These are phyloP conservation scores for Spatula versicolor DNA, from an alignment of 2,797 vertebrate species.

Conservation along the genomic window DNA sequence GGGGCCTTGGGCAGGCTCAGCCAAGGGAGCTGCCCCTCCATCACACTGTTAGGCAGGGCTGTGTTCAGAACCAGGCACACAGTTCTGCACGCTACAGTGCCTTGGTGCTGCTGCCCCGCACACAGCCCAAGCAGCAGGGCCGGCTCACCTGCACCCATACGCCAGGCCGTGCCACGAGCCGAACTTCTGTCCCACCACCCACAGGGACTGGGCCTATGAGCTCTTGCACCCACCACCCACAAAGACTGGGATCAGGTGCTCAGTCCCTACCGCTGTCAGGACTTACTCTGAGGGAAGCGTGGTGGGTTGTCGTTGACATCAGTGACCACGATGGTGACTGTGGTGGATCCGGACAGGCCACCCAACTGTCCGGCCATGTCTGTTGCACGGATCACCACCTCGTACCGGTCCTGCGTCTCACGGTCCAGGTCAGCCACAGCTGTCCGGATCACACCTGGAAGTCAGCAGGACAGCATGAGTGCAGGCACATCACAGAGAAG, in stretches of 20 bases:
- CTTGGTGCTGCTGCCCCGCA: not conserved
- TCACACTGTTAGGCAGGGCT: not conserved
- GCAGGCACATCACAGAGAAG: not conserved
- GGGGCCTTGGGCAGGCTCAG: fast-evolving
- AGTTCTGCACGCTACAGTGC: fast-evolving
- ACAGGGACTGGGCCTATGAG: not conserved
- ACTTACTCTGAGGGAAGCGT: conserved; percentile 95
- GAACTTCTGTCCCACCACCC: not conserved
- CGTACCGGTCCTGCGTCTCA: conserved; percentile 95
- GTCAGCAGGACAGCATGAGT: not conserved
- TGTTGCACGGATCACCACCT: conserved; percentile 96
- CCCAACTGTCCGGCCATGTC: conserved; percentile 99
- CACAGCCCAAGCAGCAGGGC: not conserved
- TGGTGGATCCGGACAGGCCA: conserved; percentile 96
- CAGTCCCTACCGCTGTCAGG: fast-evolving
- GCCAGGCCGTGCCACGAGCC: not conserved
- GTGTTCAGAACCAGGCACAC: not conserved
- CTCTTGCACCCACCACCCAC: not conserved
- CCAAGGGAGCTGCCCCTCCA: not conserved
- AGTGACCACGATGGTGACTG: conserved; percentile 97
- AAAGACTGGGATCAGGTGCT: not conserved
- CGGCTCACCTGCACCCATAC: not conserved
- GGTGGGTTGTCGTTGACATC: conserved; percentile 98
- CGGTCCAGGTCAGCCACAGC: conserved; percentile 96
- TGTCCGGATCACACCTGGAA: conserved; percentile 92